Conservation (phyloP, 2,888 invertebrate species). For the Argyra leucocephala region DNA sequence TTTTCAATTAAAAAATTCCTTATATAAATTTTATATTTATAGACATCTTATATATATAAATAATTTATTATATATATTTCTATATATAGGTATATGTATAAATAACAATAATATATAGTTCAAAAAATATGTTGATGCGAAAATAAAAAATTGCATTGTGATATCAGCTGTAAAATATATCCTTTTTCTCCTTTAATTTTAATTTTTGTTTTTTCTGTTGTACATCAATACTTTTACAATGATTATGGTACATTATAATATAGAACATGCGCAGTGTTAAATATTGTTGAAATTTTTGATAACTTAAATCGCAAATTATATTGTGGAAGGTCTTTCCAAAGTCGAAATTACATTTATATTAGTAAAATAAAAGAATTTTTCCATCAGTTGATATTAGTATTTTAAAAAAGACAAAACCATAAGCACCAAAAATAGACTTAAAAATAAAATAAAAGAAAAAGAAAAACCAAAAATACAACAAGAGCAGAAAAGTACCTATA, state of each 20-base stretch:
- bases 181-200: neutral
- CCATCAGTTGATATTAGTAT: neutral
- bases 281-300: neutral
- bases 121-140: neutral
- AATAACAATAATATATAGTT: neutral
- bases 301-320: neutral
- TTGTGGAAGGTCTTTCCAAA: slow-evolving; percentile 1
- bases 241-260: too few species aligned
- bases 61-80: neutral
- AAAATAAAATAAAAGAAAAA: neutral
- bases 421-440: slow-evolving; percentile 6
- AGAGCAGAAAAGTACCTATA: too few species aligned
- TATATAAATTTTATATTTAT: too few species aligned
- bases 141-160: neutral
- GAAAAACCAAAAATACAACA: neutral
- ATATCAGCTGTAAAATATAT: neutral
- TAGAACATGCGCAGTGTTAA: neutral
- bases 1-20: too few species aligned
- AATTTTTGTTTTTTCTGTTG: neutral
- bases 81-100: neutral
- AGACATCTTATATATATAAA: too few species aligned
- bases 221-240: neutral
- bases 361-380: neutral
- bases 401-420: neutral
- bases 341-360: neutral